Base-by-base conservation (phyloP, 2,888 invertebrate genomes). In the Calephelis perditalis region DNA sequence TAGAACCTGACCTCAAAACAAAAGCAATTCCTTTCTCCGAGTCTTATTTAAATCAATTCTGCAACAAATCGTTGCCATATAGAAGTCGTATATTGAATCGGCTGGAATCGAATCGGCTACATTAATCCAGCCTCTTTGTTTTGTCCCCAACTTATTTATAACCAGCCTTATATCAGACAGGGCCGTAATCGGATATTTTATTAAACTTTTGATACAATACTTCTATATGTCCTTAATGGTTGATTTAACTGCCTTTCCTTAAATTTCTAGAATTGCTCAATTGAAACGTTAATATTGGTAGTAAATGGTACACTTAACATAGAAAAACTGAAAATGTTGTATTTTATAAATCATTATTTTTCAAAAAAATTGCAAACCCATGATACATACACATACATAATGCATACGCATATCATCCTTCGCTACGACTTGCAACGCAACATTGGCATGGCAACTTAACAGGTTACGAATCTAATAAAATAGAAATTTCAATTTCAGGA, bases 91-190 rank as follows among this genome's bases (percentile, higher is more conserved):
- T 63, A 67, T 67, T 67, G 66, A 63, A 63, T 63, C 60, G 62
- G 59, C 65, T 62, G 68, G 74, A 72, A 70, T 72, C 71, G 74
- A 73, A 74, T 71, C 69, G 65, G 68, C 67, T 64, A 77, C 81
- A 77, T 83, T 79, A 82, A 81, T 80, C 77, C 74, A 73, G 75
- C 73, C 71, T 79, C 74, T 80, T 83, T 83, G 82, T 82, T 78
- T 84, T 80, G 81, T 78, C 80, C 77, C 73, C 74, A 73, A 69
- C 74, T 77, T 82, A 83, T 83, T 82, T 83, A 82, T 81, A 79
- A 76, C 70, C 68, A 67, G 63, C 72, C 60, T 63, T 76, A 70
- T 71, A 71, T 67, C 64, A 69, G 65, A 63, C 73, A 72, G 78
- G 66, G 72, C 65, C 68, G 78, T 67, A 76, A 71, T 77, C 65